Base-by-base conservation (phyloP, 2,888 invertebrate genomes). In the Ethmia dodecea region DNA sequence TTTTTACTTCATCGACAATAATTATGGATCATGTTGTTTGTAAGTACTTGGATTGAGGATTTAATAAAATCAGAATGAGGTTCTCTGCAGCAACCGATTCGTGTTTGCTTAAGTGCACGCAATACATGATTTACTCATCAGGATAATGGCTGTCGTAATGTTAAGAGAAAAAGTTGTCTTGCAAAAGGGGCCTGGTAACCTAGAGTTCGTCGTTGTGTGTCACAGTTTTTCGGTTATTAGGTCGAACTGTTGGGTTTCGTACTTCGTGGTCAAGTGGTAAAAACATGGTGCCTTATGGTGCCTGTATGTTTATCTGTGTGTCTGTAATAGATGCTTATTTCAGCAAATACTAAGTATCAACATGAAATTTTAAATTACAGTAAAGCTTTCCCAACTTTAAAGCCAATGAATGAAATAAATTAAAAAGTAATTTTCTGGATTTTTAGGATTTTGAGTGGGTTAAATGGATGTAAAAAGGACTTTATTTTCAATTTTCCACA, bases 1-100 rank as follows among this genome's bases (percentile, higher is more conserved):
- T 55, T 54, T 60, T 55, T 57, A 39, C 49, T 39, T 50, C 49
- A 43, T 47, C 46, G 41, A 45, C 45, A 39, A 38, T n/a, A n/a
- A n/a, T 40, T 45, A 42, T 40, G 40, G 41, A 48, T 44, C 43
- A 44, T 47, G 43, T 36, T 27, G 25, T 13, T 35, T 35, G n/a
- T n/a, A 31, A 37, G 44, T 55, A 40, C 40, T 46, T 51, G n/a
- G n/a, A n/a, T n/a, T n/a, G n/a, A n/a, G n/a, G n/a, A n/a, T n/a
- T n/a, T 45, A 35, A 48, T 42, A 42, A 40, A 28, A 37, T 31
- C 13, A n/a, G 10, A n/a, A 22, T 10, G 5, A 18, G 14, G n/a
- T 22, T 26, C 34, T 38, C 26, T 38, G 31, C 10, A 24, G 12
- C 14, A 26, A 30, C 26, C 43, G 25, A 35, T 25, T 22, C 31